Conservation (phyloP, 2,113 vertebrate genomes). For the Rhinolophus sinicus region DNA sequence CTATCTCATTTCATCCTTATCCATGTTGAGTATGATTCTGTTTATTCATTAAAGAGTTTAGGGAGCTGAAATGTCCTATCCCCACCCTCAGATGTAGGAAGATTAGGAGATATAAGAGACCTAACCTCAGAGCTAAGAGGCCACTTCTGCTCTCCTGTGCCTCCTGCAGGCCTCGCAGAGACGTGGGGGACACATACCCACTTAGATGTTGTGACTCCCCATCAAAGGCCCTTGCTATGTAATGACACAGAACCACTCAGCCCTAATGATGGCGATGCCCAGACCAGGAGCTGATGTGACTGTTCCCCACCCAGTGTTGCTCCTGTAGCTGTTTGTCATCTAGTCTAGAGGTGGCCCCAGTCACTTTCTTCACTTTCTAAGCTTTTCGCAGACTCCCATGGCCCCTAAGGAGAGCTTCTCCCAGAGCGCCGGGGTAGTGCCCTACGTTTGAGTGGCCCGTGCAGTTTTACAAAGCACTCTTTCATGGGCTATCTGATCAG, state of each 20-base stretch:
- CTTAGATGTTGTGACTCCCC: background rate
- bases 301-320: rapidly evolving
- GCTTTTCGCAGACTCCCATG: background rate
- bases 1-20: background rate
- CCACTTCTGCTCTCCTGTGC: background rate
- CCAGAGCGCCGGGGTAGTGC: rapidly evolving
- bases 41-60: background rate
- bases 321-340: background rate
- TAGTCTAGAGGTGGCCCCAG: background rate
- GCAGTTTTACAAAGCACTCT: background rate
- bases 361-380: background rate
- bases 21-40: background rate
- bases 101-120: background rate
- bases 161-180: slow-evolving; percentile 26
- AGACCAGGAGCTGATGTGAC: background rate
- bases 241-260: background rate
- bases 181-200: background rate
- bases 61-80: background rate
- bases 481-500: background rate
- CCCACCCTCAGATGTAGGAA: background rate
- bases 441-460: background rate
- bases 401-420: background rate
- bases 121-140: background rate
- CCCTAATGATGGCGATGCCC: background rate
- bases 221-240: background rate